These are phyloP conservation scores for Polymixis flavicincta DNA, from an alignment of 2,888 invertebrate genomes.

Conservation along the genomic window DNA sequence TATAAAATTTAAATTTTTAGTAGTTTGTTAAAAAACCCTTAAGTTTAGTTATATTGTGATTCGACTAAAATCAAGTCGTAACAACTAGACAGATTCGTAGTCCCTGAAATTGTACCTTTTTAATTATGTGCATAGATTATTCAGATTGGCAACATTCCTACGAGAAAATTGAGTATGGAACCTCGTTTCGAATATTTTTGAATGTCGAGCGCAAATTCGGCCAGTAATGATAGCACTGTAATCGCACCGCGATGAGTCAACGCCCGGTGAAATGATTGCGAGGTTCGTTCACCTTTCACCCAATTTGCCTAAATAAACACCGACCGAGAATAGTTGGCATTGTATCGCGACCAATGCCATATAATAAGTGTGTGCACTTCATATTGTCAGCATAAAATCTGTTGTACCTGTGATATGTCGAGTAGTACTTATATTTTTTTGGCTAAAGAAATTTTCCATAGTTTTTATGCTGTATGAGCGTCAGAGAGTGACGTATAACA, in stretches of 20 bases:
- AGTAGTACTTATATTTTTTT: conserved; percentile 39
- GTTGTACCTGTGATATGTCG: conserved; percentile 49
- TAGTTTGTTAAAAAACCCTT: background rate
- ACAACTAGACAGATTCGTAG: background rate
- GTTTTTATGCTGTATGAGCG: conserved; percentile 52
- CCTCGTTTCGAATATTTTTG: conserved; percentile 50
- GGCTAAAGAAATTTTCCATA: conserved; percentile 49
- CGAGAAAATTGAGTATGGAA: conserved; percentile 23
- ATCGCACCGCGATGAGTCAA: conserved; percentile 81
- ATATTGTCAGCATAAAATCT: conserved; percentile 68
- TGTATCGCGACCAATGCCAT: conserved; percentile 66
- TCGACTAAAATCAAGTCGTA: background rate
- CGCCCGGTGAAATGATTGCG: conserved; percentile 83
- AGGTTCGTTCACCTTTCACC: conserved; percentile 86
- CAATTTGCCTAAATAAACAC: conserved; percentile 82
- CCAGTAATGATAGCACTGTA: conserved; percentile 83
- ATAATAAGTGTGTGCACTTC: conserved; percentile 53
- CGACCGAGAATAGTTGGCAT: conserved; percentile 74
- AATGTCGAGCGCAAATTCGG: conserved; percentile 80
- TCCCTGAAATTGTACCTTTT: conserved; percentile 37
- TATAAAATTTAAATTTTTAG: background rate
- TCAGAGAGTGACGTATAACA: conserved; percentile 47
- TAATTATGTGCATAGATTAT: conserved; percentile 31
- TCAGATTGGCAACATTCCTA: conserved; percentile 21
- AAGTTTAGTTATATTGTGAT: background rate